A percentile compares a stretch with the other conserved stretches of the same genome.
Conservation (phyloP, 2,888 invertebrate genomes). For the Cactoblastis cactorum region DNA sequence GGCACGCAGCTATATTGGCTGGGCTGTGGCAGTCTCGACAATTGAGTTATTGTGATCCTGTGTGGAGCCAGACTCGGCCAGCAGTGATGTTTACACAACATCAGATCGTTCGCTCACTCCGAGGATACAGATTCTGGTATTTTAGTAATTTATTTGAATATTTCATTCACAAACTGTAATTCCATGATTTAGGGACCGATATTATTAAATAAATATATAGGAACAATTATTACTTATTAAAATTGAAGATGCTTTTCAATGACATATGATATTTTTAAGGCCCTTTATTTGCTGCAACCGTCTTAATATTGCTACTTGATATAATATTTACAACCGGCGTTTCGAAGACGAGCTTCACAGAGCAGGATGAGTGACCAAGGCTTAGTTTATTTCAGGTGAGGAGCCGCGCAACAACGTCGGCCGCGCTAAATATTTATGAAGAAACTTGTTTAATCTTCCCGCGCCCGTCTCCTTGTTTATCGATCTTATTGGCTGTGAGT, state of each 20-base stretch:
- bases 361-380: neutral
- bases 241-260: too few relatives aligned
- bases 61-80: neutral
- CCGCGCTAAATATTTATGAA: conserved; percentile 1
- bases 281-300: neutral
- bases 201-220: too few relatives aligned
- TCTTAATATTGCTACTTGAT: neutral
- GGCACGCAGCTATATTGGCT: too few relatives aligned
- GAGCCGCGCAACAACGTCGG: neutral
- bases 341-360: neutral
- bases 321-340: neutral
- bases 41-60: neutral
- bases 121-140: too few relatives aligned
- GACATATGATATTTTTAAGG: too few relatives aligned
- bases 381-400: neutral
- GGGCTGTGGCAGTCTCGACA: neutral
- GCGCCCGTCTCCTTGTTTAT: neutral
- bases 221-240: too few relatives aligned
- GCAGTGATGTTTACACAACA: neutral
- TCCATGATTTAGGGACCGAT: too few relatives aligned
- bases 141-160: too few relatives aligned
- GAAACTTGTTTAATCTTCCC: neutral
- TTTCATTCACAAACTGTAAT: too few relatives aligned
- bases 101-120: neutral
- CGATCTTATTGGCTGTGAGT: neutral